Conservation (phyloP, 2,113 vertebrate species). For the Vanacampus margaritifer region DNA sequence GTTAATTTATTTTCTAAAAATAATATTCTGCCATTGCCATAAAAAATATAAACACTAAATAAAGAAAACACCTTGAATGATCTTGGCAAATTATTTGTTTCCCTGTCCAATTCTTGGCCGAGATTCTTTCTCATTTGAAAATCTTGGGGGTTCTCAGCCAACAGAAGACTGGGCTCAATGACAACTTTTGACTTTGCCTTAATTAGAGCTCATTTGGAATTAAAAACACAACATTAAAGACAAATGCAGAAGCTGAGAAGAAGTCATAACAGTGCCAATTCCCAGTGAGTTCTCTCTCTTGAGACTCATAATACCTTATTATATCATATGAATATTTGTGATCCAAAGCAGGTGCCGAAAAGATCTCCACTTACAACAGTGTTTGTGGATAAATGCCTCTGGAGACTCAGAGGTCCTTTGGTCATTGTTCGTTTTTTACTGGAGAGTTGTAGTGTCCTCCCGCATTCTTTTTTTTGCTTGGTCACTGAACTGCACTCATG, state of each 20-base stretch:
- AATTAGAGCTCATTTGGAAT: constrained; percentile 59
- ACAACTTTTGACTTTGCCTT: constrained; percentile 30
- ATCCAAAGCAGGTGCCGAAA: constrained; percentile 34
- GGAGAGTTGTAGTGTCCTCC: constrained; percentile 26
- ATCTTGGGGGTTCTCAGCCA: background rate
- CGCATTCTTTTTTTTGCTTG: constrained; percentile 21
- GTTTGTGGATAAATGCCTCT: constrained; percentile 16
- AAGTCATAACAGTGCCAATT: constrained; percentile 46
- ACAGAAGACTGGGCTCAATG: constrained; percentile 27
- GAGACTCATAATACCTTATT: constrained; percentile 57
- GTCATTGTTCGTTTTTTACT: constrained; percentile 26
- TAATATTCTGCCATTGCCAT: background rate
- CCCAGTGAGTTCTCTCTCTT: constrained; percentile 31
- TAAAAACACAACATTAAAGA: constrained; percentile 25
- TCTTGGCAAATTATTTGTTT: background rate
- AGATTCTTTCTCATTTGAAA: background rate
- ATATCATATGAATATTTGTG: constrained; percentile 46
- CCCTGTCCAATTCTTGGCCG: background rate
- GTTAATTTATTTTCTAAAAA: background rate
- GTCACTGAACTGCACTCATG: constrained; percentile 38
- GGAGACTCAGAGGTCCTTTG: background rate
- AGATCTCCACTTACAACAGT: constrained; percentile 17
- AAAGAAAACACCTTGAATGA: background rate
- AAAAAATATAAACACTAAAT: background rate
- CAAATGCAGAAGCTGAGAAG: constrained; percentile 49